A percentile compares a stretch with the other conserved stretches of the same genome.
These are phyloP conservation scores for Phyto melanocephala DNA, from an alignment of 2,888 invertebrate species.

Conservation along the genomic window DNA sequence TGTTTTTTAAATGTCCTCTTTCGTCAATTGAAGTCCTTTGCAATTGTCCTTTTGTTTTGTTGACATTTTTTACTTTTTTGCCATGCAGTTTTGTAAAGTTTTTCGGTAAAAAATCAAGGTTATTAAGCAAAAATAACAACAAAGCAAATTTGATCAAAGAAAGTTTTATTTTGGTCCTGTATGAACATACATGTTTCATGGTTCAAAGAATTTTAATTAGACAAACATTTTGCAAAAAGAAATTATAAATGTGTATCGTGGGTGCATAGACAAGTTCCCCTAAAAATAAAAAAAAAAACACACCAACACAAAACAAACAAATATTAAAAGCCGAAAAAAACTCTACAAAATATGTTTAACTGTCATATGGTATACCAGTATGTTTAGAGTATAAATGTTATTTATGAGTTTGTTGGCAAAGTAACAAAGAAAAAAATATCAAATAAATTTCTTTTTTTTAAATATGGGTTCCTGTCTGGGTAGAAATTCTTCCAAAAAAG, in stretches of 20 bases:
- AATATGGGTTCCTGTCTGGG: slow-evolving; percentile 63
- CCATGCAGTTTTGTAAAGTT: not conserved
- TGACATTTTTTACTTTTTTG: not conserved
- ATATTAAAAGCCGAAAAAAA: not conserved
- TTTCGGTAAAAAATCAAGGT: slow-evolving; percentile 49
- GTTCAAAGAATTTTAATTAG: slow-evolving; percentile 28
- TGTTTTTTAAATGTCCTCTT: slow-evolving; percentile 11
- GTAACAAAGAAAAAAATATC: not conserved
- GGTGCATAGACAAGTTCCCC: slow-evolving; percentile 23
- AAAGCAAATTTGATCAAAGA: not conserved
- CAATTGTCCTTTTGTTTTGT: not conserved
- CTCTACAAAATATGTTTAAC: not conserved
- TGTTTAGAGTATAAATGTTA: not conserved
- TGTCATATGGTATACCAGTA: not conserved
- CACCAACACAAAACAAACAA: not conserved
- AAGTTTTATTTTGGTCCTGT: not conserved
- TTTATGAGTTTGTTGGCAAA: not conserved
- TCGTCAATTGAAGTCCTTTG: slow-evolving; percentile 22
- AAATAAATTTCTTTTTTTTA: slow-evolving; percentile 17
- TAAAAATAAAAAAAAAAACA: not conserved
- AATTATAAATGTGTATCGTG: not conserved
- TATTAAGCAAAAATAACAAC: slow-evolving; percentile 24
- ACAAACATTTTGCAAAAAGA: not conserved
- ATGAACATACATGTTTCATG: slow-evolving; percentile 1
- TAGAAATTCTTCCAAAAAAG: slow-evolving; percentile 44